Evolutionary conservation across 2,797 vertebrate species (phyloP).

Genomic region (Melopsittacus undulatus): DNA sequence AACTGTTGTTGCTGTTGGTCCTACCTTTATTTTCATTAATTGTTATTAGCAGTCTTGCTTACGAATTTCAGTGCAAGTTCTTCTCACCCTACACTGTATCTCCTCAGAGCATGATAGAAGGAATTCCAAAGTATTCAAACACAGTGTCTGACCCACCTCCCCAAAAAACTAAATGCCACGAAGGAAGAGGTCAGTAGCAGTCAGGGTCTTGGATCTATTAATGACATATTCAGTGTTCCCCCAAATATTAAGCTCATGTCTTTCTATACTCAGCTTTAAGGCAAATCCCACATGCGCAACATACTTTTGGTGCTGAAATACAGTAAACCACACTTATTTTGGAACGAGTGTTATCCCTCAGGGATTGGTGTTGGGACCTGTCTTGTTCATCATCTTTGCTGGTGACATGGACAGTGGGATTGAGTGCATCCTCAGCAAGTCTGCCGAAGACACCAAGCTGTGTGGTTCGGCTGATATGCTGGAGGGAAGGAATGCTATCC

Average conservation of each 20-base stretch:
- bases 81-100: neutral
- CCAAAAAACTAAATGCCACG: neutral
- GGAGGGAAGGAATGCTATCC: too few relatives aligned
- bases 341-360: neutral
- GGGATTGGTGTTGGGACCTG: too few relatives aligned
- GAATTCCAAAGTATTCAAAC: neutral
- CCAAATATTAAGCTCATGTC: neutral
- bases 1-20: neutral
- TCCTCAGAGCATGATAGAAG: neutral
- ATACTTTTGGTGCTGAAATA: neutral
- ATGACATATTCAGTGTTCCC: neutral
- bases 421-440: too few relatives aligned
- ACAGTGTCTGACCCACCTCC: neutral
- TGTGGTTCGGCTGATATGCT: too few relatives aligned
- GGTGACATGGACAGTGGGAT: too few relatives aligned
- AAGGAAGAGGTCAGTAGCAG: neutral
- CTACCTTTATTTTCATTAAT: neutral
- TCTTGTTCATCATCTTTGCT: too few relatives aligned
- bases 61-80: neutral
- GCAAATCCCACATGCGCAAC: neutral
- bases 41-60: neutral
- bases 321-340: neutral
- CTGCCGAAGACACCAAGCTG: too few relatives aligned
- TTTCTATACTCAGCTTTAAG: neutral
- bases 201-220: neutral